Percentiles rank a stretch among this genome's conserved stretches.
Conservation (phyloP, 2,888 invertebrate genomes). For the Selenia dentaria region DNA sequence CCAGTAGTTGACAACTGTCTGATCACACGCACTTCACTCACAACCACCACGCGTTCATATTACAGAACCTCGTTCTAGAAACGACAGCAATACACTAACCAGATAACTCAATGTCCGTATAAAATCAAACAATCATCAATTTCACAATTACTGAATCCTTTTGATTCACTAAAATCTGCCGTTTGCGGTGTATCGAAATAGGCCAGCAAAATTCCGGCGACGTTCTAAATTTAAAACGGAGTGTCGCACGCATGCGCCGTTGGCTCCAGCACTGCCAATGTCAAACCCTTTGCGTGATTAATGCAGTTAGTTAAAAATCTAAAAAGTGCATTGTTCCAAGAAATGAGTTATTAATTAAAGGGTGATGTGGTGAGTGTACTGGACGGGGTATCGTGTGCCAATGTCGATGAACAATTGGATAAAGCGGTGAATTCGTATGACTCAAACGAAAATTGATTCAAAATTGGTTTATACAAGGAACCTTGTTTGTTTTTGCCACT, state of each 20-base stretch:
- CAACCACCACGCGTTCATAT: slow-evolving; percentile 30
- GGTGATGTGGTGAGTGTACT: slow-evolving; percentile 32
- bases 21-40: slow-evolving; percentile 44
- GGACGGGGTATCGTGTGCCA: slow-evolving; percentile 14
- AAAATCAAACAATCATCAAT: slow-evolving; percentile 38
- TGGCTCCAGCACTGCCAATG: slow-evolving; percentile 48
- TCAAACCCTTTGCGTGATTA: slow-evolving; percentile 48
- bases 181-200: slow-evolving; percentile 66
- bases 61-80: slow-evolving; percentile 30
- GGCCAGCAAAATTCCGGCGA: slow-evolving; percentile 67
- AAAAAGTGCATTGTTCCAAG: slow-evolving; percentile 21
- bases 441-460: slow-evolving; percentile 32
- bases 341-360: slow-evolving; percentile 20
- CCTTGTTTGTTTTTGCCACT: slow-evolving; percentile 7
- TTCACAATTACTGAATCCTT: slow-evolving; percentile 39
- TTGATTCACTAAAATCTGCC: slow-evolving; percentile 54
- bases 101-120: slow-evolving; percentile 41
- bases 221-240: slow-evolving; percentile 77
- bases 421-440: slow-evolving; percentile 29
- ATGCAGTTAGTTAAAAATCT: slow-evolving; percentile 16
- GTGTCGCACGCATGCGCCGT: slow-evolving; percentile 71
- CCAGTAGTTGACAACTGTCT: slow-evolving; percentile 30
- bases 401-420: slow-evolving; percentile 35
- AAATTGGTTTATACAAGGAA: slow-evolving; percentile 17
- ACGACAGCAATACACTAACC: slow-evolving; percentile 6